phyloP scores from a whole-genome alignment of 1,140 invertebrate species.

The Bombus confusus region DNA sequence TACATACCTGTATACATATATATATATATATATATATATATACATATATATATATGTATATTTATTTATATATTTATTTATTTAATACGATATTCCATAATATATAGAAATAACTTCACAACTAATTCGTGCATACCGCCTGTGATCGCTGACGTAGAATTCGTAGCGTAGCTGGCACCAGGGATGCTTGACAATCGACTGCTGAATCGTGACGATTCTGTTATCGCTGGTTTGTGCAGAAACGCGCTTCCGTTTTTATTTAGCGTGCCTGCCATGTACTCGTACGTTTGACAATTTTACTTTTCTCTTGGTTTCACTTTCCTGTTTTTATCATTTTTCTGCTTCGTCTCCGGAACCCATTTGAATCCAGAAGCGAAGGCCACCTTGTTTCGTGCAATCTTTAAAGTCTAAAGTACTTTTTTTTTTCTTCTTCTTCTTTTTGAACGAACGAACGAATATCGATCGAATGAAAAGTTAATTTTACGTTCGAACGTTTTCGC shows the following conservation, averaged over 20 bases:
- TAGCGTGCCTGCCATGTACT: neutral
- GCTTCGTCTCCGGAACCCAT: neutral
- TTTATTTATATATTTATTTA: slow-evolving; percentile 37
- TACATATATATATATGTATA: neutral
- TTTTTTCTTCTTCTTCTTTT: neutral
- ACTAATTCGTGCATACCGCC: slow-evolving; percentile 73
- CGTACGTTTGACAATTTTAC: slow-evolving; percentile 7
- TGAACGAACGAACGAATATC: neutral
- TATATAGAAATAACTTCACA: slow-evolving; percentile 30
- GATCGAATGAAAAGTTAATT: neutral
- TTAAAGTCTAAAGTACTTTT: too few relatives aligned
- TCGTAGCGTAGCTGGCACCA: slow-evolving; percentile 61
- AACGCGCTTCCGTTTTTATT: slow-evolving; percentile 23
- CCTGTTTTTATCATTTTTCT: neutral
- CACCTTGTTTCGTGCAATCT: neutral
- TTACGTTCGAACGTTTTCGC: neutral
- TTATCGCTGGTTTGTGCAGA: slow-evolving; percentile 58
- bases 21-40: neutral
- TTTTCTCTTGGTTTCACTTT: neutral
- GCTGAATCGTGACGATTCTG: slow-evolving; percentile 56
- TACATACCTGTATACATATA: neutral
- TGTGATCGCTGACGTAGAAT: slow-evolving; percentile 70
- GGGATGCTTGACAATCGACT: slow-evolving; percentile 57
- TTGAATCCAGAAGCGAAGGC: neutral
- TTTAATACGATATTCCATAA: slow-evolving; percentile 37